phyloP scores from a whole-genome alignment of 2,797 vertebrate genomes.

The Notoglanidium macrostoma region DNA sequence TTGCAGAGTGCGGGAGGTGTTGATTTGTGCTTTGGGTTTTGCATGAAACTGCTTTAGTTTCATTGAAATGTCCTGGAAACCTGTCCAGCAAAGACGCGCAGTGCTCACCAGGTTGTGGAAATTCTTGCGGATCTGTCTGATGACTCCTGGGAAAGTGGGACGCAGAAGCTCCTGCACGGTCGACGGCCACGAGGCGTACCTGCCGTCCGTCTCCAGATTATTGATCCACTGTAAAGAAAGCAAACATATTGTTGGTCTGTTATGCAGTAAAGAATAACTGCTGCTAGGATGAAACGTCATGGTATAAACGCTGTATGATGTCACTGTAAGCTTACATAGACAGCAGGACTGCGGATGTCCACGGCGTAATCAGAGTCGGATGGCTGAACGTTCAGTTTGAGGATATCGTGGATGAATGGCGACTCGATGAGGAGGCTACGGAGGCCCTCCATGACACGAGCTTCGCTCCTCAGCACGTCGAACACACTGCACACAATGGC shows the following conservation, averaged over 20 bases:
- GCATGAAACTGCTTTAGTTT: neutral
- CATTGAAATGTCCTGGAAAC: neutral
- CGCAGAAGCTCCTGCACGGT: conserved; percentile 92
- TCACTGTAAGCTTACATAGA: conserved; percentile 78
- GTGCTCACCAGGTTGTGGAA: conserved; percentile 92
- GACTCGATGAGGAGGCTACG: conserved; percentile 90
- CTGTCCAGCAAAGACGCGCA: neutral
- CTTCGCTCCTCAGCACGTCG: conserved; percentile 90
- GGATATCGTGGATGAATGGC: conserved; percentile 86
- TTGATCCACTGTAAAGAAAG: conserved; percentile 88
- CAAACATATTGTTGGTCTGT: neutral
- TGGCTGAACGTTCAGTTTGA: conserved; percentile 92
- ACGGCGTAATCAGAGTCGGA: conserved; percentile 93
- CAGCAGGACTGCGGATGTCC: conserved; percentile 88
- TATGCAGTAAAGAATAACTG: neutral
- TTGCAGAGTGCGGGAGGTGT: neutral
- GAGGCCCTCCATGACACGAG: conserved; percentile 93
- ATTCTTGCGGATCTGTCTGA: conserved; percentile 96
- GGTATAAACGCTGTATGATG: neutral
- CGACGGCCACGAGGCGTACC: conserved; percentile 90
- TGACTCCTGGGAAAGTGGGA: conserved; percentile 96
- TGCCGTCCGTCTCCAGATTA: conserved; percentile 90
- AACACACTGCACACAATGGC: conserved; percentile 78
- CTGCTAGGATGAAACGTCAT: neutral
- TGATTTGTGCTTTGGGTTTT: neutral